Conservation (phyloP, 1,140 invertebrate species). For the Neodiprion pinetum region DNA sequence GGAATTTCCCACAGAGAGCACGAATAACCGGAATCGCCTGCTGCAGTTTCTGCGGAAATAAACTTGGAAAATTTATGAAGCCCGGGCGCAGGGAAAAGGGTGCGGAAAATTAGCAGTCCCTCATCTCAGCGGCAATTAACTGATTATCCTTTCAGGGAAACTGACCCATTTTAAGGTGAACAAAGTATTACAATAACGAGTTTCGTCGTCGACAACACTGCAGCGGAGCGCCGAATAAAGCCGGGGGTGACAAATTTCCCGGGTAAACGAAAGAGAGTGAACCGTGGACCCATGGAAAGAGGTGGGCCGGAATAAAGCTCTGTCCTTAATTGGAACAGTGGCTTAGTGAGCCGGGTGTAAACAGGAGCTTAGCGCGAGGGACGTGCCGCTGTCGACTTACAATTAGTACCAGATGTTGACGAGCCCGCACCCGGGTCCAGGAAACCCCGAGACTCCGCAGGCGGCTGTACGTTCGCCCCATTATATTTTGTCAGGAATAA, state of each 20-base stretch:
- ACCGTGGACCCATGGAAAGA: background rate
- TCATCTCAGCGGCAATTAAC: background rate
- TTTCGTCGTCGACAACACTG: too few species aligned
- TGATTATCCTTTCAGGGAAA: background rate
- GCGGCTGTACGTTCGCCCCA: too few species aligned
- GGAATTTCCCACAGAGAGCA: too few species aligned
- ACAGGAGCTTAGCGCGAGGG: background rate
- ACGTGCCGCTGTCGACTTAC: background rate
- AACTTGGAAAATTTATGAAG: background rate
- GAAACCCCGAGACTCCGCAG: too few species aligned
- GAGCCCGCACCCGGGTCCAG: background rate
- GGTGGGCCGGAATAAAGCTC: background rate
- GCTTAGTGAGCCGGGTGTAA: background rate
- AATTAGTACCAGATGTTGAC: background rate
- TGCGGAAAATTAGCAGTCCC: too few species aligned
- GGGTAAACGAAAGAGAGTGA: background rate
- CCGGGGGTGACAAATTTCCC: background rate
- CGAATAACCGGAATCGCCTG: background rate
- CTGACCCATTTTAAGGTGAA: background rate
- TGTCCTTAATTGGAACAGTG: conserved; percentile 2
- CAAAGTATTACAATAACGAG: too few species aligned
- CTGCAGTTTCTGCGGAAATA: background rate
- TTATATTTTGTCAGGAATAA: too few species aligned
- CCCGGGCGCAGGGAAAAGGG: background rate
- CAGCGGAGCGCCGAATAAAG: background rate